Conservation (phyloP, 2,113 vertebrate species). For the Atrichornis clamosus region DNA sequence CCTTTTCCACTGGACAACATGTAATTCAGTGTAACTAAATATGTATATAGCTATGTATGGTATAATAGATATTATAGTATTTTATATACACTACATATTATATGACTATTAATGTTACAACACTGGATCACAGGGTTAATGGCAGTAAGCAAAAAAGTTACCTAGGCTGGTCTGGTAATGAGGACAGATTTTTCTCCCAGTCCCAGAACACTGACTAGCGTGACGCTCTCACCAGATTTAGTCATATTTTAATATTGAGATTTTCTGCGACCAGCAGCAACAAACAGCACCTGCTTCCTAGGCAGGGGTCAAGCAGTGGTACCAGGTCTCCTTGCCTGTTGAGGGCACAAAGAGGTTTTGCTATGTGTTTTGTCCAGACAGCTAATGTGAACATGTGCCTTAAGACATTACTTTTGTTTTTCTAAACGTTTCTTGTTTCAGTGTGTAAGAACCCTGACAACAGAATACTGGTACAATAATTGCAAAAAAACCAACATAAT, state of each 20-base stretch:
- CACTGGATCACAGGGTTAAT: background rate
- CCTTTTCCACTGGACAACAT: background rate
- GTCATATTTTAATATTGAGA: background rate
- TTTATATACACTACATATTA: background rate
- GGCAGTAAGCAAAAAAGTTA: background rate
- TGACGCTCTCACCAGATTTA: background rate
- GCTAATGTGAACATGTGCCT: background rate
- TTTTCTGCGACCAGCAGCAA: background rate
- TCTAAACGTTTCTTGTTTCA: background rate
- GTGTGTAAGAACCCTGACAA: background rate
- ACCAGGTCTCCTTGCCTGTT: background rate
- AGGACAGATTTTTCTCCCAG: background rate
- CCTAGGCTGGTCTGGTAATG: background rate
- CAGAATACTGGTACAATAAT: background rate
- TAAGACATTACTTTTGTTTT: background rate
- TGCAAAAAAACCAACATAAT: background rate
- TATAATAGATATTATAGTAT: background rate
- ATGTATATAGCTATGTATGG: background rate
- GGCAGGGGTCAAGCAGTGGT: background rate
- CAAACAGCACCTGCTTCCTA: background rate
- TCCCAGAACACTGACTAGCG: background rate
- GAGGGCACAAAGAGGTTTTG: background rate
- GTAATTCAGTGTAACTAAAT: background rate
- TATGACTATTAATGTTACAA: background rate
- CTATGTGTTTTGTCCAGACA: background rate